A percentile compares a stretch with the other conserved stretches of the same genome.
These are phyloP conservation scores for Heterochromis multidens DNA, from an alignment of 2,113 vertebrate species.

Conservation along the genomic window DNA sequence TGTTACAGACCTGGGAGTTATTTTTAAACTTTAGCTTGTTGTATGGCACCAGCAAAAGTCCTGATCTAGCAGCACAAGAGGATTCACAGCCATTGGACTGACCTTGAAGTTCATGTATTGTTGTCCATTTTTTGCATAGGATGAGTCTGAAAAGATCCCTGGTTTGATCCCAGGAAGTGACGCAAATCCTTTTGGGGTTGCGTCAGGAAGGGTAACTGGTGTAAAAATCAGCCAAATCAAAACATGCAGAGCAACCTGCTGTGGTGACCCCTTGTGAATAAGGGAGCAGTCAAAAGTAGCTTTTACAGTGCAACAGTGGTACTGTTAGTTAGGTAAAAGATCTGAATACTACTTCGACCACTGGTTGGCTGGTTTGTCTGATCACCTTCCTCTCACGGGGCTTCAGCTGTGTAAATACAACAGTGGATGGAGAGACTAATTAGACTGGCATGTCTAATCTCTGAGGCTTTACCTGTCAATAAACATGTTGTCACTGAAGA, in stretches of 20 bases:
- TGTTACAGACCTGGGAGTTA: background rate
- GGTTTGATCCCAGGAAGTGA: background rate
- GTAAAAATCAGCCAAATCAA: background rate
- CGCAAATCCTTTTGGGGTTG: background rate
- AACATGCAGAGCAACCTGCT: background rate
- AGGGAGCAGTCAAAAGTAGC: background rate
- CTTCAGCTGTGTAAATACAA: slow-evolving; percentile 34
- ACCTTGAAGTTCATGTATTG: background rate
- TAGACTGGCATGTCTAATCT: slow-evolving; percentile 61
- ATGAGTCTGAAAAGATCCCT: background rate
- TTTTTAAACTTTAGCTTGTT: background rate
- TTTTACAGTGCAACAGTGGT: background rate
- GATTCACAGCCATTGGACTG: background rate
- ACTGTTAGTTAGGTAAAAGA: background rate
- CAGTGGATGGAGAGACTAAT: slow-evolving; percentile 56
- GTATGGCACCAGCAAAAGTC: background rate
- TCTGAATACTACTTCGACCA: background rate
- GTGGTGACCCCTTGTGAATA: background rate
- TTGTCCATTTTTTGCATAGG: background rate
- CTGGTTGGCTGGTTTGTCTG: slow-evolving; percentile 7
- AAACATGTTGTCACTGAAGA: slow-evolving; percentile 55
- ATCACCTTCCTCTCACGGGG: slow-evolving; percentile 24
- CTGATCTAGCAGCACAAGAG: background rate
- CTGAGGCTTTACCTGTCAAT: slow-evolving; percentile 66
- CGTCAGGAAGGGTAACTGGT: background rate